Evolutionary conservation across 2,113 vertebrate genomes (phyloP).

Genomic region (Podiceps cristatus): DNA sequence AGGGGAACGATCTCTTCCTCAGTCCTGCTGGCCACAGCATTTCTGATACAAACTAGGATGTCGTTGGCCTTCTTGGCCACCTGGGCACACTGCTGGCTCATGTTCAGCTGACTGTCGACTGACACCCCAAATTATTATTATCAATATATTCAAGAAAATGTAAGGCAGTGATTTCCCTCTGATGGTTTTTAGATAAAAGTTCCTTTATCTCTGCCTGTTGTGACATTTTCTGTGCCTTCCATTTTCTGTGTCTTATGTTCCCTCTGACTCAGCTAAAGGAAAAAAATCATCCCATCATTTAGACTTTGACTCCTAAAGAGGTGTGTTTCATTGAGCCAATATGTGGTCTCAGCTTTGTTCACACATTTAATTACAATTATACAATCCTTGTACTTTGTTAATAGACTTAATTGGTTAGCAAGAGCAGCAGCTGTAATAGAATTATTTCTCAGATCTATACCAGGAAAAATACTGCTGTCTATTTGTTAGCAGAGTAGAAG

Average conservation of each 20-base stretch:
- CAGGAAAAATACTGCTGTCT: neutral
- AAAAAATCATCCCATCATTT: neutral
- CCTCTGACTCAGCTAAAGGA: neutral
- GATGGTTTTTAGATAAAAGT: neutral
- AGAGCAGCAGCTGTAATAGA: neutral
- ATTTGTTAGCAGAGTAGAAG: neutral
- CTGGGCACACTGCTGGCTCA: no score
- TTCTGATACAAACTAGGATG: no score
- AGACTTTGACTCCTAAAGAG: neutral
- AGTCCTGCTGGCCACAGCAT: no score
- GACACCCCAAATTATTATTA: neutral
- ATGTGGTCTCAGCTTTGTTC: neutral
- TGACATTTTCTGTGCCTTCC: neutral
- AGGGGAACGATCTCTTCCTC: no score
- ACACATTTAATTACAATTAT: slow-evolving; percentile 21
- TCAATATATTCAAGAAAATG: neutral
- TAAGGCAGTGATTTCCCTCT: neutral
- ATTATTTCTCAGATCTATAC: neutral
- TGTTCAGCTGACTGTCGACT: no score
- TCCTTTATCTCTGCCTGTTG: neutral
- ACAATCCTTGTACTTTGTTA: neutral
- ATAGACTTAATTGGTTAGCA: slow-evolving; percentile 14
- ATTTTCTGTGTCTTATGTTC: neutral
- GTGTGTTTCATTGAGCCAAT: neutral
- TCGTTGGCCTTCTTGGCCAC: no score